These are phyloP conservation scores for Parauchenoglanis ngamensis DNA, from an alignment of 2,797 vertebrate genomes.

Conservation along the genomic window DNA sequence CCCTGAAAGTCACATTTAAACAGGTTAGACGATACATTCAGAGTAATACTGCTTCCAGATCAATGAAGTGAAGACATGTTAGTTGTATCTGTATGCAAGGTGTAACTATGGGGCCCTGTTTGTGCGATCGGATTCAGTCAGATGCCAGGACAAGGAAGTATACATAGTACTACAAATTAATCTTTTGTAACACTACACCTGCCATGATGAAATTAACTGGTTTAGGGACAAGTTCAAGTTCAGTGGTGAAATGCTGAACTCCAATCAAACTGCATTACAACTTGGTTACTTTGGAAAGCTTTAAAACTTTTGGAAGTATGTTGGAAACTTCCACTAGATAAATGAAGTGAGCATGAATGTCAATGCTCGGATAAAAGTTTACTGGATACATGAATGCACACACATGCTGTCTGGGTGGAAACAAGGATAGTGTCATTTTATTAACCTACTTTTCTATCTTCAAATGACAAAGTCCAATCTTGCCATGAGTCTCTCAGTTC, in stretches of 20 bases:
- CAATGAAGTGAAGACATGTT: not conserved
- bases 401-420: not conserved
- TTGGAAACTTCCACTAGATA: not conserved
- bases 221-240: not conserved
- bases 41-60: not conserved
- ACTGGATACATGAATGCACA: not conserved
- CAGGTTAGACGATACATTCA: not conserved
- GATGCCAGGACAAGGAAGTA: too few relatives aligned
- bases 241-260: not conserved
- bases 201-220: not conserved
- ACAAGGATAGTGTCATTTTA: not conserved
- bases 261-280: not conserved
- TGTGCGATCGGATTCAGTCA: not conserved
- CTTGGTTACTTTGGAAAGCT: not conserved
- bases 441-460: too few relatives aligned
- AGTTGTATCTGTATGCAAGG: not conserved
- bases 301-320: not conserved
- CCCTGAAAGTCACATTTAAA: constrained; percentile 68
- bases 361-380: not conserved
- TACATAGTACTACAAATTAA: not conserved
- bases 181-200: not conserved
- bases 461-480: too few relatives aligned
- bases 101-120: not conserved
- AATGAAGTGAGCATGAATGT: not conserved
- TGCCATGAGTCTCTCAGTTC: too few relatives aligned